Percentiles rank a stretch among this genome's conserved stretches.
These are phyloP conservation scores for human DNA, from an alignment of 2,113 vertebrate species.

Conservation along the genomic window DNA sequence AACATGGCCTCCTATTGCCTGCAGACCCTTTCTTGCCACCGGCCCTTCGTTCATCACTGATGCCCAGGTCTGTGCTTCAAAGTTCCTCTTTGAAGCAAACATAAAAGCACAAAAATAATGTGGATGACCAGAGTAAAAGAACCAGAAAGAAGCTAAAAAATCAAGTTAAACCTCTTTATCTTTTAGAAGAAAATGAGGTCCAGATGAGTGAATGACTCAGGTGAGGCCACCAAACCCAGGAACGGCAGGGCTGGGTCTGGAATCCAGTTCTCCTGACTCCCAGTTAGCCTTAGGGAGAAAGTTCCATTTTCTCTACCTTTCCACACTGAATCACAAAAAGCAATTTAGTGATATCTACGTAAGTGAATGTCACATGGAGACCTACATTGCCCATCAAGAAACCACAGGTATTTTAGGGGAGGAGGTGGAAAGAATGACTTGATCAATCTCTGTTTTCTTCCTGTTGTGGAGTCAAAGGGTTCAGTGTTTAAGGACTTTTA, in stretches of 20 bases:
- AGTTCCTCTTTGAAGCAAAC: not conserved
- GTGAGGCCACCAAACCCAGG: not conserved
- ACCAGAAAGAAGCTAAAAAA: not conserved
- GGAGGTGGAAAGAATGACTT: not conserved
- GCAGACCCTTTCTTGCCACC: not conserved
- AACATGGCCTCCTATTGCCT: not conserved
- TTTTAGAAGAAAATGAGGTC: not conserved
- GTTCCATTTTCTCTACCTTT: not conserved
- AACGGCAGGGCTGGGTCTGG: not conserved
- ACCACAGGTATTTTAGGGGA: not conserved
- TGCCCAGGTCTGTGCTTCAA: not conserved
- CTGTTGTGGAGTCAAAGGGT: not conserved
- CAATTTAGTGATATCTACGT: not conserved
- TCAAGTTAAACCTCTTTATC: not conserved
- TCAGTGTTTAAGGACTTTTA: not conserved
- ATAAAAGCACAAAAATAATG: not conserved
- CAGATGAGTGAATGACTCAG: not conserved
- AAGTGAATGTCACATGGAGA: not conserved
- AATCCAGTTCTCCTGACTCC: not conserved
- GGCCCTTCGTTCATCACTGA: not conserved
- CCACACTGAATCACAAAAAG: not conserved
- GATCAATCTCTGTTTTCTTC: not conserved
- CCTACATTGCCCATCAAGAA: not conserved
- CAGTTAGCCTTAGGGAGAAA: not conserved
- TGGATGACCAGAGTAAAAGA: not conserved